phyloP scores from a whole-genome alignment of 1,140 invertebrate genomes.

The Zaprionus taronus region DNA sequence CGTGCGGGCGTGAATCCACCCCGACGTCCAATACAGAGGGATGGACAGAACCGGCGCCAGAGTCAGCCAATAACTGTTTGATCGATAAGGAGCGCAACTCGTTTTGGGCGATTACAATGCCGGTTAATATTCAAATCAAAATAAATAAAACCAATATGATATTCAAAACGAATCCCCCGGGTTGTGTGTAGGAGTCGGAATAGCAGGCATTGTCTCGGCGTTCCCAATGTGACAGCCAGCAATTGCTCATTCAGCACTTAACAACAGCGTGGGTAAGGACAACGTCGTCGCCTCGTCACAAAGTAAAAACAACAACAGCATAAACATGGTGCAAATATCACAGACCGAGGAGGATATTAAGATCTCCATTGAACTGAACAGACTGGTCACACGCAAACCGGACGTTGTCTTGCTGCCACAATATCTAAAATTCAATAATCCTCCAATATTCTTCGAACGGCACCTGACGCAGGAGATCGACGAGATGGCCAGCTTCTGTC shows the following conservation, averaged over 20 bases:
- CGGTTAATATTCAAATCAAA: constrained; percentile 75
- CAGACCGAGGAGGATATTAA: constrained; percentile 83
- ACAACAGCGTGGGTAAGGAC: constrained; percentile 27
- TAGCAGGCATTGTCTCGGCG: constrained; percentile 27
- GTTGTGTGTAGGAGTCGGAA: background rate
- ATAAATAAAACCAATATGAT: constrained; percentile 60
- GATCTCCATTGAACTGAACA: constrained; percentile 80
- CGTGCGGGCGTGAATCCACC: constrained; percentile 14
- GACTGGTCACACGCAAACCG: constrained; percentile 77
- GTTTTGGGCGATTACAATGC: constrained; percentile 53
- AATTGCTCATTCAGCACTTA: constrained; percentile 43
- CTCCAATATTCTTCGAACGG: constrained; percentile 81
- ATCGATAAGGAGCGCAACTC: constrained; percentile 61
- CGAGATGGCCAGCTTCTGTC: constrained; percentile 79
- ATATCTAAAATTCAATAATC: constrained; percentile 81
- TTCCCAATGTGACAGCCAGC: constrained; percentile 22
- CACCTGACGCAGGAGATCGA: constrained; percentile 76
- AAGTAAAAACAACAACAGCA: constrained; percentile 19
- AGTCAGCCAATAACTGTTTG: constrained; percentile 71
- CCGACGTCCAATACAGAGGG: constrained; percentile 42
- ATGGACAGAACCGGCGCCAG: constrained; percentile 30
- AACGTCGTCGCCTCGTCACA: background rate
- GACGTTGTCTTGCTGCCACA: constrained; percentile 76
- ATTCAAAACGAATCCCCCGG: constrained; percentile 53
- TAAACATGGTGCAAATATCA: constrained; percentile 76